Evolutionary conservation across 2,797 vertebrate genomes (phyloP).

Genomic region (Lutjanus argentimaculatus): DNA sequence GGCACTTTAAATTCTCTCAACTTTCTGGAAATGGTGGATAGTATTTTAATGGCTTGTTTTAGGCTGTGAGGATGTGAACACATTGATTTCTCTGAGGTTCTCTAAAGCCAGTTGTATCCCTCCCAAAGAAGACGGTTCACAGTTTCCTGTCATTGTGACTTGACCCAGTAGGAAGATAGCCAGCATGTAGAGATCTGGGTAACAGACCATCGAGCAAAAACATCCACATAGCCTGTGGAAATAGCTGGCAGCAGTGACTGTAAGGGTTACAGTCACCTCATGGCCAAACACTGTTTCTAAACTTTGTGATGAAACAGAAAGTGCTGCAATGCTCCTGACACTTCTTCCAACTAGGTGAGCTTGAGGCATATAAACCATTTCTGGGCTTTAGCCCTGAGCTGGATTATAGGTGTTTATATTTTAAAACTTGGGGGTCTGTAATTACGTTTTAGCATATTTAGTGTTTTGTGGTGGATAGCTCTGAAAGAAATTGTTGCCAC

Average conservation of each 20-base stretch:
- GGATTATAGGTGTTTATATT: slow-evolving; percentile 32
- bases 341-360: slow-evolving; percentile 57
- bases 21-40: slow-evolving; percentile 49
- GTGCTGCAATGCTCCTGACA: slow-evolving; percentile 31
- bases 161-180: slow-evolving; percentile 66
- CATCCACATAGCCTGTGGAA: slow-evolving; percentile 62
- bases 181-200: slow-evolving; percentile 66
- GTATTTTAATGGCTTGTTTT: slow-evolving; percentile 45
- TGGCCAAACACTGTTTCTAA: slow-evolving; percentile 66
- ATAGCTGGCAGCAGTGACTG: slow-evolving; percentile 56
- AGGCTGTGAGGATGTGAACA: slow-evolving; percentile 36
- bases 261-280: slow-evolving; percentile 40
- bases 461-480: slow-evolving; percentile 41
- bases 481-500: slow-evolving; percentile 62
- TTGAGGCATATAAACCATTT: slow-evolving; percentile 11
- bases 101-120: slow-evolving; percentile 23
- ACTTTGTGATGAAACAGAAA: slow-evolving; percentile 63
- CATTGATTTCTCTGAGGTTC: slow-evolving; percentile 26
- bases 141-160: slow-evolving; percentile 73
- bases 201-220: slow-evolving; percentile 55
- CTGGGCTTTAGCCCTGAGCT: slow-evolving; percentile 12
- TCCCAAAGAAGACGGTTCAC: slow-evolving; percentile 38
- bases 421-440: slow-evolving; percentile 6
- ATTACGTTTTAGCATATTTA: slow-evolving; percentile 39
- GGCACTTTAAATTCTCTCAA: slow-evolving; percentile 41